Base-by-base conservation (phyloP, 1,140 invertebrate genomes). In the Zaprionus vittiger region DNA sequence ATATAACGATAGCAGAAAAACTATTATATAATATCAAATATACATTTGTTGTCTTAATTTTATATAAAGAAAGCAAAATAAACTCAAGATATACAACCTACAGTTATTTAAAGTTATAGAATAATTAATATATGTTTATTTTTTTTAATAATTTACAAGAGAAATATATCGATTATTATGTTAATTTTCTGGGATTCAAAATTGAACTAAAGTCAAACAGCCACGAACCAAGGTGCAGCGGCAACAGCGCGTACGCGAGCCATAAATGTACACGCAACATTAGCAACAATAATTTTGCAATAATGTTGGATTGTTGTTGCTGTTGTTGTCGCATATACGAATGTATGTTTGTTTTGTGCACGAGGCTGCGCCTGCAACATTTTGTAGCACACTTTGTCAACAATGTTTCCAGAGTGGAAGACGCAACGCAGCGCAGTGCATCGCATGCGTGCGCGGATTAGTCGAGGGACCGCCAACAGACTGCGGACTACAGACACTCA, bases 381-480 rank as follows among this genome's bases (percentile, higher is more conserved):
- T 66, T 67, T 77, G 62, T 67, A 66, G 67, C 67, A 44, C 73
- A 73, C 76, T 62, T 70, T 62, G 64, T 70, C 68, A 79, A 85
- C 75, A 81, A 68, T 79, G 79, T 86, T 85, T 79, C 52, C 11
- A 56, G 24, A 34, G 26, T 47, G 38, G 47, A 54, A 44, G n/a
- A 37, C 2, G 24, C 52, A 24, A 38, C 17, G 37, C 38, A 47
- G 41, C 57, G 60, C 11, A 47, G 20, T 38, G 34, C 38, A 52
- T 75, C 22, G 73, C 73, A 75, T 75, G 73, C 67, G 73, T 75
- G 60, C 41, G 52, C 67, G 73, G 78, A 78, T 85, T 79, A 75
- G 74, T 62, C 24, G 37, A 28, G 26, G 24, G 76, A 62, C 52
- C 71, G 57, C 73, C 73, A 76, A 71, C 73, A 74, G 37, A 69